These are phyloP conservation scores for Gymnoscopelus microlampas DNA, from an alignment of 2,797 vertebrate species.

Conservation along the genomic window DNA sequence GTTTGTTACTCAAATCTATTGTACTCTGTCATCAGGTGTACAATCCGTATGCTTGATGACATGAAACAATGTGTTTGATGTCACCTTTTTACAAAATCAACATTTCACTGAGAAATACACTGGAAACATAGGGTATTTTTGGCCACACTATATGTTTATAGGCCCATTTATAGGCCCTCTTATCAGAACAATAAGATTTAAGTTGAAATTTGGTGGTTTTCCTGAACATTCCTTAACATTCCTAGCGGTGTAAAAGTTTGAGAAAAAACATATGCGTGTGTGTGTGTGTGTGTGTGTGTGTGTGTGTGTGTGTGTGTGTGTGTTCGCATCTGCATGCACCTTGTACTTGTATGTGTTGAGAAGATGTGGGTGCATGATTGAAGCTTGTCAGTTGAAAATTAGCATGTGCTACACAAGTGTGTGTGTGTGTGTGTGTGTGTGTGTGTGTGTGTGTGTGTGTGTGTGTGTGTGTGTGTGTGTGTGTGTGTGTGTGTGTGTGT, in stretches of 20 bases:
- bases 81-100: too few species aligned
- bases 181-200: too few species aligned
- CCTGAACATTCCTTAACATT: too few species aligned
- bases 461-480: slow-evolving; percentile 27
- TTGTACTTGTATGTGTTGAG: not conserved
- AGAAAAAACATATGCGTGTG: not conserved
- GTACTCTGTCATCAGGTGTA: too few species aligned
- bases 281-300: slow-evolving; percentile 40
- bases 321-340: not conserved
- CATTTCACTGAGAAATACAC: too few species aligned
- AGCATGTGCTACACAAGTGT: slow-evolving; percentile 42
- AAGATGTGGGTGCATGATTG: slow-evolving; percentile 18
- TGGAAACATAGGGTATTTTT: too few species aligned
- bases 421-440: slow-evolving; percentile 1
- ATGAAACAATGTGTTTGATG: too few species aligned
- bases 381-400: slow-evolving; percentile 18
- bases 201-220: too few species aligned
- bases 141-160: too few species aligned
- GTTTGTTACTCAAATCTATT: too few species aligned
- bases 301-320: slow-evolving; percentile 18
- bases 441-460: not conserved
- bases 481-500: slow-evolving; percentile 19
- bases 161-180: too few species aligned
- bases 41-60: too few species aligned
- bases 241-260: not conserved